These are phyloP conservation scores for Laterallus jamaicensis DNA, from an alignment of 2,113 vertebrate genomes.

Conservation along the genomic window DNA sequence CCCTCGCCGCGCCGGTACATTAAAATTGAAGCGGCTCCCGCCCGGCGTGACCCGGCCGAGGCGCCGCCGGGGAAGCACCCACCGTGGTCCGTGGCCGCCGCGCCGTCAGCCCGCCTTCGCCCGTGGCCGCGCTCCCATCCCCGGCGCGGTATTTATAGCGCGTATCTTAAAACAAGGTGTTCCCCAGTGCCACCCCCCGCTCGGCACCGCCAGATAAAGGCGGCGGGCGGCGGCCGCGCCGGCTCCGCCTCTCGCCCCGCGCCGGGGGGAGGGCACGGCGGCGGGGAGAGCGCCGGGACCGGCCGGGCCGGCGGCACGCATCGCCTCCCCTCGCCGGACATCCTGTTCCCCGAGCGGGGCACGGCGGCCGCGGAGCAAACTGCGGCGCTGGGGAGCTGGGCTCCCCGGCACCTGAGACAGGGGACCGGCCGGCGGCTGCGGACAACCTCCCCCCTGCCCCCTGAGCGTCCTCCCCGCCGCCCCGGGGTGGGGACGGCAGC, in stretches of 20 bases:
- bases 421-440: background rate
- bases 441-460: no score
- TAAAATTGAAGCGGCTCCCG: background rate
- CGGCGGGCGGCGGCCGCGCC: constrained; percentile 40
- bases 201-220: constrained; percentile 58
- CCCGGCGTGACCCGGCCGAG: no score
- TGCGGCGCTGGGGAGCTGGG: background rate
- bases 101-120: background rate
- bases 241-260: constrained; percentile 72
- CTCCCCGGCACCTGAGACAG: no score
- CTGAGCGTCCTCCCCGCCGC: background rate
- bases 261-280: background rate
- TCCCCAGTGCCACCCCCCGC: constrained; percentile 72
- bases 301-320: no score
- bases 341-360: background rate
- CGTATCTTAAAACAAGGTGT: constrained; percentile 50
- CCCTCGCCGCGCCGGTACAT: background rate
- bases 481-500: background rate
- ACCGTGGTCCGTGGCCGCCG: background rate
- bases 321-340: background rate
- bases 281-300: background rate
- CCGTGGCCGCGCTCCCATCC: constrained; percentile 56
- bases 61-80: background rate
- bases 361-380: no score
- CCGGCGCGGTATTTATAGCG: constrained; percentile 72